phyloP scores from a whole-genome alignment of 2,797 vertebrate genomes.

The Falco biarmicus region DNA sequence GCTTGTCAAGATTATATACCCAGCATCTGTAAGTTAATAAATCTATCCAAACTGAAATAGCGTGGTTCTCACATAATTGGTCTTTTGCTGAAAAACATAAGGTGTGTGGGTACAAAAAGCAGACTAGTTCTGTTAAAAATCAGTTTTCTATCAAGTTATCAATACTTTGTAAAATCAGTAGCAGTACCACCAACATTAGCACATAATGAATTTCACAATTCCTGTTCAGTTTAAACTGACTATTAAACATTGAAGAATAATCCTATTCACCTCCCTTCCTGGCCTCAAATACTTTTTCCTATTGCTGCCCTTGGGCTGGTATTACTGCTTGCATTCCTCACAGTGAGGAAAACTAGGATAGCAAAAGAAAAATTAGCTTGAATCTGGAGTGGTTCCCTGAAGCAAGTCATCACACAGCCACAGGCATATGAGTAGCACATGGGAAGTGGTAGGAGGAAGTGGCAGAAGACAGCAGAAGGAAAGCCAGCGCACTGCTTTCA shows the following conservation, averaged over 20 bases:
- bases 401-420: not conserved
- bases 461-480: not conserved
- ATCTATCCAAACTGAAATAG: not conserved
- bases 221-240: not conserved
- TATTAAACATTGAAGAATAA: not conserved
- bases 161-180: not conserved
- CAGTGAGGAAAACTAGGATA: not conserved
- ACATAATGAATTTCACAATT: not conserved
- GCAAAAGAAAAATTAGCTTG: not conserved
- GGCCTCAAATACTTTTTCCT: not conserved
- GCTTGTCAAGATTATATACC: not conserved
- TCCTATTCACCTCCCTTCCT: not conserved
- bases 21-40: not conserved
- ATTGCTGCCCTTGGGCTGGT: not conserved
- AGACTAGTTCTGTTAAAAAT: not conserved
- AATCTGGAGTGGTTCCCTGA: not conserved
- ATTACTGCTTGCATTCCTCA: not conserved
- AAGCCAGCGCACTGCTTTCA: not conserved
- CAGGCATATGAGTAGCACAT: not conserved
- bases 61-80: not conserved
- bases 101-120: not conserved
- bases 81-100: not conserved
- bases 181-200: not conserved
- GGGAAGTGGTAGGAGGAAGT: not conserved
- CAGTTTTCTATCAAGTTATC: not conserved